Evolutionary conservation across 2,113 vertebrate genomes (phyloP).

Genomic region (Sinocyclocheilus anophthalmus): DNA sequence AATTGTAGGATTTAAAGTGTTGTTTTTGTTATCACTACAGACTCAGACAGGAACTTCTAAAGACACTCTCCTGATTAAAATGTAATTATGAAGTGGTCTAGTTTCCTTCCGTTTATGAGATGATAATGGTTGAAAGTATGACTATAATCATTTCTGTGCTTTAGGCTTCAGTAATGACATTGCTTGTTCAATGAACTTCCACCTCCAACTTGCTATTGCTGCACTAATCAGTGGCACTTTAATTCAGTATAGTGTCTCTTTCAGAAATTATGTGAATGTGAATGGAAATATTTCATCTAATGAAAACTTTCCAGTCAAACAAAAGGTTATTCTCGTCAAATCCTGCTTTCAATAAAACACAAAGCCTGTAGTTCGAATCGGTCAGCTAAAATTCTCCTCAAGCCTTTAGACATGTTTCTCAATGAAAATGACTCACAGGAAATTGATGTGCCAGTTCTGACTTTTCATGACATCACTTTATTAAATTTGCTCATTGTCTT

Average conservation of each 20-base stretch:
- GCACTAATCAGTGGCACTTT: neutral
- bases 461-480: constrained; percentile 1
- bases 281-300: constrained; percentile 10
- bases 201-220: constrained; percentile 6
- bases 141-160: neutral
- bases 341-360: neutral
- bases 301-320: neutral
- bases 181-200: constrained; percentile 31
- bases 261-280: neutral
- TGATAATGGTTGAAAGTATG: constrained; percentile 16
- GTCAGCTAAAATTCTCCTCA: neutral
- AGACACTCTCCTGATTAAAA: constrained; percentile 13
- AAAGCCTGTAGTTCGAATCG: neutral
- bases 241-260: neutral
- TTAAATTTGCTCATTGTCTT: constrained; percentile 16
- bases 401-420: constrained; percentile 1
- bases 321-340: neutral
- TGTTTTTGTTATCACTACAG: constrained; percentile 3
- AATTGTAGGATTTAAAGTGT: neutral
- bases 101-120: constrained; percentile 25
- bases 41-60: constrained; percentile 11
- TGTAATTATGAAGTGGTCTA: constrained; percentile 23
- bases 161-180: constrained; percentile 9
- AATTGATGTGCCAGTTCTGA: constrained; percentile 31
- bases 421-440: constrained; percentile 19